Conservation (phyloP, 2,113 vertebrate genomes). For the Quiscalus mexicanus region DNA sequence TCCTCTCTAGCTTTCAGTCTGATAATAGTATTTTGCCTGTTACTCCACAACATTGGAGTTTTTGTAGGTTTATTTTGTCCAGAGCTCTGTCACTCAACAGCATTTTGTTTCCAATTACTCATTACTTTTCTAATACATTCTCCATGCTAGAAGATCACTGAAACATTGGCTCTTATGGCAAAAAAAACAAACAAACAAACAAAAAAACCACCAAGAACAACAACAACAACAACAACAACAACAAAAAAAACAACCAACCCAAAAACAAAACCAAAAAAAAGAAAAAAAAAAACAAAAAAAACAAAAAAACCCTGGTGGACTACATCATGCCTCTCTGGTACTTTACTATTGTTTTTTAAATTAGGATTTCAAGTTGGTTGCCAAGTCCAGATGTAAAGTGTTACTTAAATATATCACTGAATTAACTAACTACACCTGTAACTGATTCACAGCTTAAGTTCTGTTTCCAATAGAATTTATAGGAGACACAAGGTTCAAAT, state of each 20-base stretch:
- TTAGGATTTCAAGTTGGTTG: background rate
- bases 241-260: no score
- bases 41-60: background rate
- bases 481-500: background rate
- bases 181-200: background rate
- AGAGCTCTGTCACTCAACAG: background rate
- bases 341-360: conserved; percentile 13
- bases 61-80: background rate
- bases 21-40: background rate
- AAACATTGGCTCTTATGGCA: background rate
- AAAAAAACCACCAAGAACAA: no score
- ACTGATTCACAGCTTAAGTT: background rate
- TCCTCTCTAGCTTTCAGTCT: background rate
- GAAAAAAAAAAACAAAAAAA: no score
- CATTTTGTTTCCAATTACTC: background rate
- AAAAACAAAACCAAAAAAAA: background rate
- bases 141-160: background rate
- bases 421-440: background rate
- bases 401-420: conserved; percentile 26
- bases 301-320: background rate
- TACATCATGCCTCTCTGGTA: background rate
- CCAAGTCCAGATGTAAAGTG: conserved; percentile 12
- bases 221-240: no score
- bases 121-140: background rate
- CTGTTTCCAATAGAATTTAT: background rate